Evolutionary conservation across 2,113 vertebrate species (phyloP).

Genomic region (Euleptes europaea): DNA sequence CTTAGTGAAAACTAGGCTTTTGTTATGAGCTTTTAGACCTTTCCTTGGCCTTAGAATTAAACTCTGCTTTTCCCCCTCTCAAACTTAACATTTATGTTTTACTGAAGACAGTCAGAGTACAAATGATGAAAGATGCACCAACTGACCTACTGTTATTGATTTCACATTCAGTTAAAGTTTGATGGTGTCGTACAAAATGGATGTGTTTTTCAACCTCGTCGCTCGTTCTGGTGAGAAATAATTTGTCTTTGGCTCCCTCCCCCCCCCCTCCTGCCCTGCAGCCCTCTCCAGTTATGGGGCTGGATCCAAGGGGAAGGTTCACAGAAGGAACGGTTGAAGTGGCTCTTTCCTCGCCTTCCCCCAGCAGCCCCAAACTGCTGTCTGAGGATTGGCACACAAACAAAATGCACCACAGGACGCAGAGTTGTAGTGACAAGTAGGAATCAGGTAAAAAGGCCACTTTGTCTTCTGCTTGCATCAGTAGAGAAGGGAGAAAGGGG

Average conservation of each 20-base stretch:
- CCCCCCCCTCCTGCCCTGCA: neutral
- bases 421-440: too few species aligned
- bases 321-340: too few species aligned
- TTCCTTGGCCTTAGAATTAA: neutral
- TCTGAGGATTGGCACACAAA: too few species aligned
- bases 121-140: constrained; percentile 8
- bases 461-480: too few species aligned
- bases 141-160: constrained; percentile 22
- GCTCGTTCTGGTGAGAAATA: neutral
- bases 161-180: neutral
- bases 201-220: fast-evolving
- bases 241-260: neutral
- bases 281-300: neutral
- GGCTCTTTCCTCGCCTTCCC: too few species aligned
- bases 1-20: neutral
- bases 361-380: too few species aligned
- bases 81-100: neutral
- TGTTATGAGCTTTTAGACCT: neutral
- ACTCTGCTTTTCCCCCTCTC: constrained; percentile 2
- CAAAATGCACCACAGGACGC: too few species aligned
- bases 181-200: neutral
- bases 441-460: too few species aligned
- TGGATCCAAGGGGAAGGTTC: too few species aligned
- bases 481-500: too few species aligned
- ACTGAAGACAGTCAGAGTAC: constrained; percentile 6